Evolutionary conservation across 2,797 vertebrate genomes (phyloP).

Genomic region (Austrolebias charrua): DNA sequence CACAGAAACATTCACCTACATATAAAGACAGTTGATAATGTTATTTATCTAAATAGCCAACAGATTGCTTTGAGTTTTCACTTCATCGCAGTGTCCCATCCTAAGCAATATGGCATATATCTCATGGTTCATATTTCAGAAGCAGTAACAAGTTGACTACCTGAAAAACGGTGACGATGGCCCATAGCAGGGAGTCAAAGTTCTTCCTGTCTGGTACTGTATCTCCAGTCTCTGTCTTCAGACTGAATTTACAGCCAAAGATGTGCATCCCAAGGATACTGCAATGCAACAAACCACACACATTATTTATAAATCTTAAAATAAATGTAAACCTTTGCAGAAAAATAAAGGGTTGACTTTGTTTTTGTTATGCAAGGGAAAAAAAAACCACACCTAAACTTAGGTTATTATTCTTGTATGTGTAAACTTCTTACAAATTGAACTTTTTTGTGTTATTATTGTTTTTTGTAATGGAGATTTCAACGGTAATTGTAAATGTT

Average conservation of each 20-base stretch:
- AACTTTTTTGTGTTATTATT: neutral
- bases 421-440: too few species aligned
- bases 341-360: neutral
- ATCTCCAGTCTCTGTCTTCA: slow-evolving; percentile 93
- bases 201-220: slow-evolving; percentile 97
- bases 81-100: too few species aligned
- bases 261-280: slow-evolving; percentile 99
- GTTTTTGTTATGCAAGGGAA: neutral
- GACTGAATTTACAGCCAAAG: slow-evolving; percentile 97
- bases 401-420: too few species aligned
- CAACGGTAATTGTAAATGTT: neutral
- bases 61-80: too few species aligned
- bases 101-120: too few species aligned
- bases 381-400: too few species aligned
- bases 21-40: too few species aligned
- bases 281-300: slow-evolving; percentile 23
- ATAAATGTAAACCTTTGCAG: too few species aligned
- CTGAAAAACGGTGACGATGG: slow-evolving; percentile 97
- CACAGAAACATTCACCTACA: too few species aligned
- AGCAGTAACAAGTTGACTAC: slow-evolving; percentile 57
- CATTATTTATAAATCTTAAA: too few species aligned
- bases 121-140: neutral
- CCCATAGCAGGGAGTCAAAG: slow-evolving; percentile 96
- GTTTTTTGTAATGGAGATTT: neutral
- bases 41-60: too few species aligned